Percentiles rank a stretch among this genome's conserved stretches.
Conservation (phyloP, 2,888 invertebrate species). For the Habroteleia sp. region DNA sequence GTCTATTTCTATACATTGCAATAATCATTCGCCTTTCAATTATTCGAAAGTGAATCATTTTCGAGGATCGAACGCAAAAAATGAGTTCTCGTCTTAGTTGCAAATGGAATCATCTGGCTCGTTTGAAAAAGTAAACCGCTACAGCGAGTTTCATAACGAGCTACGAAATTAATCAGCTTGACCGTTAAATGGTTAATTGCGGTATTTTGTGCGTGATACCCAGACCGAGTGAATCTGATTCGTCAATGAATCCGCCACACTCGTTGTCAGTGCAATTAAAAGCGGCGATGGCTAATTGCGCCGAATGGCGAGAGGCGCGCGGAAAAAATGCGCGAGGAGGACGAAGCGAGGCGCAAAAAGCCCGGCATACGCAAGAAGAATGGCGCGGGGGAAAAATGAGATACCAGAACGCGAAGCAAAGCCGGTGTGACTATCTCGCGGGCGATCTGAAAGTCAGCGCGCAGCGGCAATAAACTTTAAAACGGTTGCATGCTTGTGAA, state of each 20-base stretch:
- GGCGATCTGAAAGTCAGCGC: slow-evolving; percentile 61
- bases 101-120: too few species aligned
- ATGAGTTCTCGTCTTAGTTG: too few species aligned
- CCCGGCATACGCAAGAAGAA: not conserved
- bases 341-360: not conserved
- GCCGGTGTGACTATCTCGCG: slow-evolving; percentile 56
- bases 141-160: slow-evolving; percentile 26
- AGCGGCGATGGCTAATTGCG: slow-evolving; percentile 12
- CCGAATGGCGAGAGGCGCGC: not conserved
- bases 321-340: not conserved
- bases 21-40: too few species aligned
- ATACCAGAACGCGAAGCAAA: slow-evolving; percentile 37
- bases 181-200: slow-evolving; percentile 32
- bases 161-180: slow-evolving; percentile 27
- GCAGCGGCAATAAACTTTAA: slow-evolving; percentile 62
- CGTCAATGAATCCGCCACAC: slow-evolving; percentile 28
- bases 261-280: slow-evolving; percentile 29
- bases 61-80: too few species aligned
- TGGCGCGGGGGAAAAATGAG: slow-evolving; percentile 14
- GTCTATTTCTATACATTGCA: too few species aligned
- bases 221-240: slow-evolving; percentile 13
- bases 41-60: too few species aligned
- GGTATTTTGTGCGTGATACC: slow-evolving; percentile 17
- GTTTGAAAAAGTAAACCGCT: slow-evolving; percentile 6
- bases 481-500: slow-evolving; percentile 59